These are phyloP conservation scores for Cydia splendana DNA, from an alignment of 1,140 invertebrate genomes.

Conservation along the genomic window DNA sequence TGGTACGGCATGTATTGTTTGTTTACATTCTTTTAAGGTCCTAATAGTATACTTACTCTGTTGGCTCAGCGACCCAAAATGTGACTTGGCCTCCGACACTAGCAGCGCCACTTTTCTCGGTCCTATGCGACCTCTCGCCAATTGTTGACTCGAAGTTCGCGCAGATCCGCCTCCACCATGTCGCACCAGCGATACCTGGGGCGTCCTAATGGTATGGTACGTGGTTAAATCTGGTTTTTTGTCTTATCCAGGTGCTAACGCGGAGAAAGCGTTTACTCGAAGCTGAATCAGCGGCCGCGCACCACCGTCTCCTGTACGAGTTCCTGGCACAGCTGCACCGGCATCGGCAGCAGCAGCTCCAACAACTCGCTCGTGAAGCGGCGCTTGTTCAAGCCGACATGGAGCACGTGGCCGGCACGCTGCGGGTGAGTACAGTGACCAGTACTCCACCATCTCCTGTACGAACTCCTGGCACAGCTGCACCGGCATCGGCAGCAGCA, in stretches of 20 bases:
- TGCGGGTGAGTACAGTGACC: slow-evolving; percentile 78
- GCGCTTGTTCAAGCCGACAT: slow-evolving; percentile 88
- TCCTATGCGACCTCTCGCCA: too few relatives aligned
- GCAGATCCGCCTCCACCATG: too few relatives aligned
- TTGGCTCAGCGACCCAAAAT: too few relatives aligned
- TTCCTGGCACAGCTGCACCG: slow-evolving; percentile 90
- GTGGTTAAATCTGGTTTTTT: neutral
- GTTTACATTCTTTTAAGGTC: too few relatives aligned
- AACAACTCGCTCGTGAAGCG: slow-evolving; percentile 86
- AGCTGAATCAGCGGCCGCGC: slow-evolving; percentile 88
- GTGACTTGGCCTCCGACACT: too few relatives aligned
- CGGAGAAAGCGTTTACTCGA: slow-evolving; percentile 90
- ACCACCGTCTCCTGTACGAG: slow-evolving; percentile 90
- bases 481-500: slow-evolving; percentile 88
- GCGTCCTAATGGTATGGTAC: neutral
- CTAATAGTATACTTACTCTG: too few relatives aligned
- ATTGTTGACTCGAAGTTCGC: too few relatives aligned
- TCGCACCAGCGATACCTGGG: too few relatives aligned
- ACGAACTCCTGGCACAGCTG: slow-evolving; percentile 83
- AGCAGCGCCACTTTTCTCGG: too few relatives aligned
- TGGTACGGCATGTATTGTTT: too few relatives aligned
- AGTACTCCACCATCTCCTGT: neutral
- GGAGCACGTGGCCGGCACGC: slow-evolving; percentile 87
- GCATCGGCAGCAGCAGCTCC: slow-evolving; percentile 87
- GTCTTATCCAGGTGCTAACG: slow-evolving; percentile 80